Evolutionary conservation across 2,113 vertebrate genomes (phyloP).

Genomic region (Rhinogobius similis): DNA sequence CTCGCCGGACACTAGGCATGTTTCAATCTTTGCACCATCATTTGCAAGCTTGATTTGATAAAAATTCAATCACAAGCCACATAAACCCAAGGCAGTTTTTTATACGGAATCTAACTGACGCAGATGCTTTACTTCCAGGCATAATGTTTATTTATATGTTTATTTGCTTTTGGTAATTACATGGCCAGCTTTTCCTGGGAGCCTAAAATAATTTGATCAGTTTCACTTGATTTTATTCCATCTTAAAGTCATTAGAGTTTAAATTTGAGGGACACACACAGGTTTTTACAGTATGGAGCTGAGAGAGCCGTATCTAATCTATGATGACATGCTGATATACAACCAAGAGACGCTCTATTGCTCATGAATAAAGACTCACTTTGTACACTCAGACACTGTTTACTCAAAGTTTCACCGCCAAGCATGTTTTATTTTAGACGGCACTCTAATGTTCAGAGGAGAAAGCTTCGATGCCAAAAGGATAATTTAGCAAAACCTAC

Average conservation of each 20-base stretch:
- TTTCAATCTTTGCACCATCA: conserved; percentile 47
- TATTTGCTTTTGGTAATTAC: conserved; percentile 41
- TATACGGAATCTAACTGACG: conserved; percentile 26
- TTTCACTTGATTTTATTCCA: conserved; percentile 15
- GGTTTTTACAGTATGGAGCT: conserved; percentile 11
- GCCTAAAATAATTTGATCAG: conserved; percentile 21
- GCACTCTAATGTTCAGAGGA: conserved; percentile 41
- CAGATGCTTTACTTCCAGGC: conserved; percentile 28
- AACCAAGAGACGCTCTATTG: conserved; percentile 55
- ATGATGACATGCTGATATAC: conserved; percentile 59
- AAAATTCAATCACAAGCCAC: conserved; percentile 33
- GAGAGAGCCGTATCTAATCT: conserved; percentile 47
- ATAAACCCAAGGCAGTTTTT: conserved; percentile 27
- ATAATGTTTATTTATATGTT: conserved; percentile 50
- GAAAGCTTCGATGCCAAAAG: conserved; percentile 30
- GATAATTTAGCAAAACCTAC: conserved; percentile 43
- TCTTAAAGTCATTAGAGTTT: conserved; percentile 5
- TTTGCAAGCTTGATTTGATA: conserved; percentile 45
- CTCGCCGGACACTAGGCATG: conserved; percentile 39
- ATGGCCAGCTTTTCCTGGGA: conserved; percentile 13
- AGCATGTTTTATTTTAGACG: conserved; percentile 44
- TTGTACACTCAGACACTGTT: conserved; percentile 53
- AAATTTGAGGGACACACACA: conserved; percentile 9
- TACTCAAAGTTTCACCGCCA: conserved; percentile 53
- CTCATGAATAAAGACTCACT: conserved; percentile 51